Evolutionary conservation across 1,140 invertebrate species (phyloP).

Genomic region (Luehdorfia chinensis): DNA sequence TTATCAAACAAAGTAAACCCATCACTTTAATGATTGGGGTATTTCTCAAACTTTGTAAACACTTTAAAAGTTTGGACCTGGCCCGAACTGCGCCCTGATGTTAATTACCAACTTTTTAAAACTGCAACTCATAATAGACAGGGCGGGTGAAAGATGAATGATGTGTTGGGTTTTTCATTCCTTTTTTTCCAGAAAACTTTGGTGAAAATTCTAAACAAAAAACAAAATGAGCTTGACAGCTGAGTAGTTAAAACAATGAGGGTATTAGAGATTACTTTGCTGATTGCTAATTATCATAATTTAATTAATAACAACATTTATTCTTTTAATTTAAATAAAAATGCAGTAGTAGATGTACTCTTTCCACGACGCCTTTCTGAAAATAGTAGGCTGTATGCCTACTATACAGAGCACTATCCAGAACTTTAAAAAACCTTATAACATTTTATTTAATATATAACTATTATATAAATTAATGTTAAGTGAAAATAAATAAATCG

Average conservation of each 20-base stretch:
- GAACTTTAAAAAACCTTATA: no score
- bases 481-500: no score
- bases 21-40: slow-evolving; percentile 65
- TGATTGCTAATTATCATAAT: slow-evolving; percentile 7
- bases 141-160: slow-evolving; percentile 70
- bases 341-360: no score
- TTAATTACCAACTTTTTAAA: slow-evolving; percentile 76
- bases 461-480: no score
- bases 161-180: slow-evolving; percentile 64
- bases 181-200: slow-evolving; percentile 57
- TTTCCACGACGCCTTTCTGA: no score
- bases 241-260: slow-evolving; percentile 46
- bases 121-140: slow-evolving; percentile 75
- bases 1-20: slow-evolving; percentile 40
- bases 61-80: slow-evolving; percentile 66
- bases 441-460: no score
- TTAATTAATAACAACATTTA: slow-evolving; percentile 1
- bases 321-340: slow-evolving; percentile 29
- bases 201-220: slow-evolving; percentile 49
- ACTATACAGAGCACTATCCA: no score
- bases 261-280: slow-evolving; percentile 24
- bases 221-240: slow-evolving; percentile 53
- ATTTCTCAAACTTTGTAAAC: slow-evolving; percentile 63
- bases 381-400: no score
- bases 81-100: slow-evolving; percentile 49